These are phyloP conservation scores for Hirudinaria manillensis DNA, from an alignment of 2,888 invertebrate genomes.

Conservation along the genomic window DNA sequence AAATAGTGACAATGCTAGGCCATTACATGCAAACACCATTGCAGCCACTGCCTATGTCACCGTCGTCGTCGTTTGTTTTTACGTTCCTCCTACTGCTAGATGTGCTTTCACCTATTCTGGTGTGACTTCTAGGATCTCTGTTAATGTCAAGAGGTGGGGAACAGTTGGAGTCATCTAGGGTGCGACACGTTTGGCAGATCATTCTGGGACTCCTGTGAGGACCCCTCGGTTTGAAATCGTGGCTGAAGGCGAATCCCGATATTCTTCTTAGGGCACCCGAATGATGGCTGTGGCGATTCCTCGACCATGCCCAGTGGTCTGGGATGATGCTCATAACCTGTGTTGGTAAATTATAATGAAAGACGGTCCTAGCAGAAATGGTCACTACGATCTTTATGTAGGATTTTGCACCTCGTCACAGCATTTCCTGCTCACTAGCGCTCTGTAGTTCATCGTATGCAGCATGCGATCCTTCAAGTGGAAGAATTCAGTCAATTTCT, in stretches of 20 bases:
- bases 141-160: not conserved
- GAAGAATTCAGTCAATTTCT: slow-evolving; percentile 48
- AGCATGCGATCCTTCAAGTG: slow-evolving; percentile 52
- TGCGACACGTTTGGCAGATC: slow-evolving; percentile 14
- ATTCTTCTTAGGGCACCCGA: slow-evolving; percentile 48
- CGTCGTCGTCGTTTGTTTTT: too few species aligned
- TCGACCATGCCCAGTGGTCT: slow-evolving; percentile 47
- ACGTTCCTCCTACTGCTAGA: too few species aligned
- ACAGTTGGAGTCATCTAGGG: not conserved
- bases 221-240: slow-evolving; percentile 44
- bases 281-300: slow-evolving; percentile 49
- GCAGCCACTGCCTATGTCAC: too few species aligned
- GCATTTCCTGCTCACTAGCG: slow-evolving; percentile 56
- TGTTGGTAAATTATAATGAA: not conserved
- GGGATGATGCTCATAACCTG: slow-evolving; percentile 52
- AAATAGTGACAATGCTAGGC: too few species aligned
- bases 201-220: slow-evolving; percentile 41
- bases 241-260: slow-evolving; percentile 41
- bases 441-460: slow-evolving; percentile 56
- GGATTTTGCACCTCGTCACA: slow-evolving; percentile 56
- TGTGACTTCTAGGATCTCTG: not conserved
- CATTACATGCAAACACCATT: too few species aligned
- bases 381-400: not conserved
- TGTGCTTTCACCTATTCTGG: too few species aligned
- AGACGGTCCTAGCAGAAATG: not conserved